Conservation (phyloP, 2,113 vertebrate genomes). For the Malaclemys terrapin region DNA sequence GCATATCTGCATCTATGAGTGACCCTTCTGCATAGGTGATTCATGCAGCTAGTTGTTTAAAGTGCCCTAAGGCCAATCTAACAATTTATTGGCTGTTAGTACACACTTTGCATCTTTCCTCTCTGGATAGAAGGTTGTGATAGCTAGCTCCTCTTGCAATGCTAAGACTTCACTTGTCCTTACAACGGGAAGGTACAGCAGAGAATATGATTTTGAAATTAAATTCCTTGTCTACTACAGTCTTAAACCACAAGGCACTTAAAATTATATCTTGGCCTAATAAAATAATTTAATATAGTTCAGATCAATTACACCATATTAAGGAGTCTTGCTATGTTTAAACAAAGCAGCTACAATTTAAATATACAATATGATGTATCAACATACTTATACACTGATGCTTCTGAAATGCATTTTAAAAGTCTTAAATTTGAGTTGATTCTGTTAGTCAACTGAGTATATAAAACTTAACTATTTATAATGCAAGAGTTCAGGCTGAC, state of each 20-base stretch:
- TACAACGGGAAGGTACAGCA: background rate
- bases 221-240: background rate
- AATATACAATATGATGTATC: background rate
- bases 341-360: background rate
- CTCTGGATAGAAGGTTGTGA: background rate
- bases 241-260: background rate
- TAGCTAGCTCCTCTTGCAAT: background rate
- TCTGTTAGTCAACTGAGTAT: background rate
- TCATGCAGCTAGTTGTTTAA: fast-evolving
- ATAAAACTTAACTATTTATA: background rate
- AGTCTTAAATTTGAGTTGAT: background rate
- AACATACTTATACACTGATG: background rate
- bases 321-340: background rate
- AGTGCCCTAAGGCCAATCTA: background rate
- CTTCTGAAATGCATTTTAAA: background rate
- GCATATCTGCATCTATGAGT: background rate
- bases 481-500: background rate
- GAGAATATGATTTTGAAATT: background rate
- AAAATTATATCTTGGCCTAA: background rate
- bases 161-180: background rate
- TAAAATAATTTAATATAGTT: background rate
- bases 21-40: background rate
- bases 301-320: background rate
- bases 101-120: fast-evolving
- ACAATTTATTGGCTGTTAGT: background rate